phyloP scores from a whole-genome alignment of 2,113 vertebrate genomes.

The Toxostoma redivivum region DNA sequence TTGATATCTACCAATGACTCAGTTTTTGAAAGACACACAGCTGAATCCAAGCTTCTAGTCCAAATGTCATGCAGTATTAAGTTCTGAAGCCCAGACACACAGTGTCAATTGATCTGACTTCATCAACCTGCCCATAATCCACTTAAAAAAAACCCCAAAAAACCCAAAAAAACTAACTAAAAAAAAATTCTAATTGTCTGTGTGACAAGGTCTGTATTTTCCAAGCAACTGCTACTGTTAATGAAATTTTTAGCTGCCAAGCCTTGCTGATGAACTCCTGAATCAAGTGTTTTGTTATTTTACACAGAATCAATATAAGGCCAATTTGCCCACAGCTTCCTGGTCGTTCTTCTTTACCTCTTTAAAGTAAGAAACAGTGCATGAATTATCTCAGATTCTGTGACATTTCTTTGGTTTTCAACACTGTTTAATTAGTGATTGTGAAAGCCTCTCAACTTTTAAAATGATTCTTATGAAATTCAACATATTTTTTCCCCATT shows the following conservation, averaged over 20 bases:
- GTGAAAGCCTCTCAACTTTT: background rate
- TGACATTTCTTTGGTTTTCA: background rate
- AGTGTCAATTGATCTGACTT: background rate
- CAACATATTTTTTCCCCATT: background rate
- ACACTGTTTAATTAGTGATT: background rate
- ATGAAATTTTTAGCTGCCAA: conserved; percentile 6
- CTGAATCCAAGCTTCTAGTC: background rate
- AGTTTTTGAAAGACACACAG: background rate
- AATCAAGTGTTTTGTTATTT: background rate
- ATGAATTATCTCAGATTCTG: background rate
- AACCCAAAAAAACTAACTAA: background rate
- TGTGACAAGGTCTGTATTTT: background rate
- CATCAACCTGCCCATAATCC: background rate
- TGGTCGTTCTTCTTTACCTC: background rate
- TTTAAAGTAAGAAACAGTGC: background rate
- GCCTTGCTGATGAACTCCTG: background rate
- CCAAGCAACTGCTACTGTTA: background rate
- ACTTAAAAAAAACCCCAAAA: background rate
- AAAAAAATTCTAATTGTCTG: background rate
- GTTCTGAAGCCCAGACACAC: background rate
- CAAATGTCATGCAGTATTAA: conserved; percentile 28
- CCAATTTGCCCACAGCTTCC: background rate
- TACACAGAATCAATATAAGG: background rate
- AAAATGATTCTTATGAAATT: background rate
- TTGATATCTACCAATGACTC: background rate